phyloP scores from a whole-genome alignment of 2,113 vertebrate species.

The Syrrhaptes paradoxus region DNA sequence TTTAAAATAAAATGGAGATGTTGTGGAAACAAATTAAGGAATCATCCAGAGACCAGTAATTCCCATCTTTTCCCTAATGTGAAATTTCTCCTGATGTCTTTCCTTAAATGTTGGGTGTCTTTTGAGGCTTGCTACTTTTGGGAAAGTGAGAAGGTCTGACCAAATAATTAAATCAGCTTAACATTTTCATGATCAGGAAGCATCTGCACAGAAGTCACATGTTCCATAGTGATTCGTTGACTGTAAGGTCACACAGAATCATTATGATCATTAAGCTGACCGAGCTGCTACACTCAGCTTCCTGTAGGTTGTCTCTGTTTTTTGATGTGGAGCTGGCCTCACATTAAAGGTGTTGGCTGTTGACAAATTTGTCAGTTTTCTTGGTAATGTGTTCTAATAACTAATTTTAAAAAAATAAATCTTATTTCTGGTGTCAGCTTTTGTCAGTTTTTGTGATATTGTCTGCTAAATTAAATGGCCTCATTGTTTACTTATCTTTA shows the following conservation, averaged over 20 bases:
- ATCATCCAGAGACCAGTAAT: not conserved
- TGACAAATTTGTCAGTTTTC: not conserved
- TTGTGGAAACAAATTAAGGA: not conserved
- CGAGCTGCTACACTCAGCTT: not conserved
- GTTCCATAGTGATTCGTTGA: not conserved
- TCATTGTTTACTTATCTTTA: not conserved
- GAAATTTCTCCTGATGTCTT: not conserved
- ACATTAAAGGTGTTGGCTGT: not conserved
- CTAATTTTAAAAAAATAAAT: not conserved
- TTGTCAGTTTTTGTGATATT: not conserved
- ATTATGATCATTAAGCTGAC: not conserved
- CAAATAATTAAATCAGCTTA: not conserved
- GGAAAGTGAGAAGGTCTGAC: not conserved
- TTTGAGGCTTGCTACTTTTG: not conserved
- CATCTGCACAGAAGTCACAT: not conserved
- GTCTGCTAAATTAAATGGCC: not conserved
- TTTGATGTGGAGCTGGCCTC: not conserved
- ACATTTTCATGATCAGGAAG: not conserved
- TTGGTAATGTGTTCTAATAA: not conserved
- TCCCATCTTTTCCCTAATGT: not conserved
- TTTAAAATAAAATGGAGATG: not conserved
- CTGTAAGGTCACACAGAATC: not conserved
- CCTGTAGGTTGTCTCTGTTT: not conserved
- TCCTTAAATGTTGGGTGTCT: not conserved
- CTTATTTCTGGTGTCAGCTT: not conserved